These are phyloP conservation scores for Tupiocoris notatus DNA, from an alignment of 2,888 invertebrate genomes.

Conservation along the genomic window DNA sequence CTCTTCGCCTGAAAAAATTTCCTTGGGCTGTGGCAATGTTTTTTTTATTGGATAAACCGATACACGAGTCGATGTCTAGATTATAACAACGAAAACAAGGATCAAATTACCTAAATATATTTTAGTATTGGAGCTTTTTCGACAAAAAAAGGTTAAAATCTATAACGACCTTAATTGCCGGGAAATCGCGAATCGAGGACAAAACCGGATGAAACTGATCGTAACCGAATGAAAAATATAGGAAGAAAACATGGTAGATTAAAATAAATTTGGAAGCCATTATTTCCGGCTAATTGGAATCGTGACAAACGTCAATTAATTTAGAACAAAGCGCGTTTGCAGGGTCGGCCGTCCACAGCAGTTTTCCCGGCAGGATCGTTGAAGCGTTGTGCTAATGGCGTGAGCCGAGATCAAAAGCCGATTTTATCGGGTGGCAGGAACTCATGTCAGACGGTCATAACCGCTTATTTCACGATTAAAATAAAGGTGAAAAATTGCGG, in stretches of 20 bases:
- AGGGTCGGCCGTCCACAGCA: not conserved
- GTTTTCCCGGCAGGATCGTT: not conserved
- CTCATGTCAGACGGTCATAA: not conserved
- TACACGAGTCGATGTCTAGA: no score
- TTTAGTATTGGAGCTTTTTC: no score
- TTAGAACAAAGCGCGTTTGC: not conserved
- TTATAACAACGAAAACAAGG: no score
- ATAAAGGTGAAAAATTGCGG: not conserved
- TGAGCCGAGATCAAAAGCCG: not conserved
- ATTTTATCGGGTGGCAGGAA: not conserved
- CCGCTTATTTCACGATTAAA: not conserved
- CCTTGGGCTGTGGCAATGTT: no score
- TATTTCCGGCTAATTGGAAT: constrained; percentile 19
- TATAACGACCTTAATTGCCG: no score
- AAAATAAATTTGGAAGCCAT: not conserved
- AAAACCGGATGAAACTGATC: no score
- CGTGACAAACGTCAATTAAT: constrained; percentile 7
- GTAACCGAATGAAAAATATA: not conserved
- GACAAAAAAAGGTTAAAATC: no score
- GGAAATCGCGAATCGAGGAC: no score
- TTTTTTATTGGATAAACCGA: no score
- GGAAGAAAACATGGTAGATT: not conserved
- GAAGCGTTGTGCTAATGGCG: not conserved
- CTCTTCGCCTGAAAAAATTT: no score
- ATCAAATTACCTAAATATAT: no score